Percentiles rank a stretch among this genome's conserved stretches.
These are phyloP conservation scores for Cataglyphis hispanica DNA, from an alignment of 1,140 invertebrate genomes.

Conservation along the genomic window DNA sequence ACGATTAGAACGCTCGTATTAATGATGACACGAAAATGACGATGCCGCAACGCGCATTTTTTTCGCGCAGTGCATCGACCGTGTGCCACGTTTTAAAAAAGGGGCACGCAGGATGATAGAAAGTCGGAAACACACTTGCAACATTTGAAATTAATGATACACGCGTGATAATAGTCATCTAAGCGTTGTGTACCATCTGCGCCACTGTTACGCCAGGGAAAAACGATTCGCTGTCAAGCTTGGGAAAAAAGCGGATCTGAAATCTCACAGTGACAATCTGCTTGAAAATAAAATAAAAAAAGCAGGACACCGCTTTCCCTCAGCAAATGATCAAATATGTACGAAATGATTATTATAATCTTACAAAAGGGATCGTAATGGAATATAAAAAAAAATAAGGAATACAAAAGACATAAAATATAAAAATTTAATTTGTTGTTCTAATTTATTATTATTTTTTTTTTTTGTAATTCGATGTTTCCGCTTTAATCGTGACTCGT, in stretches of 20 bases:
- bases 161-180: conserved; percentile 53
- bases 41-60: conserved; percentile 59
- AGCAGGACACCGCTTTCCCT: conserved; percentile 16
- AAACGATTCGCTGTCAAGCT: conserved; percentile 56
- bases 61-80: conserved; percentile 42
- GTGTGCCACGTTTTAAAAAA: conserved; percentile 44
- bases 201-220: conserved; percentile 12
- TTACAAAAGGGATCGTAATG: neutral
- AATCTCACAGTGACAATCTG: neutral
- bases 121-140: conserved; percentile 65
- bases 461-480: neutral
- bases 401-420: neutral
- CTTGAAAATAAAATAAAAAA: conserved; percentile 28
- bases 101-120: conserved; percentile 29
- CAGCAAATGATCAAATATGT: neutral
- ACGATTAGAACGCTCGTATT: conserved; percentile 53
- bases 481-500: conserved; percentile 47
- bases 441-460: neutral
- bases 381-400: neutral
- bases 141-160: conserved; percentile 53
- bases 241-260: conserved; percentile 51
- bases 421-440: neutral
- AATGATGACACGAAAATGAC: conserved; percentile 33
- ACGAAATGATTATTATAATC: conserved; percentile 2
- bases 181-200: conserved; percentile 5